Percentiles rank a stretch among this genome's conserved stretches.
Evolutionary conservation across 2,797 vertebrate species (phyloP).

Genomic region (Hipposideros larvatus): DNA sequence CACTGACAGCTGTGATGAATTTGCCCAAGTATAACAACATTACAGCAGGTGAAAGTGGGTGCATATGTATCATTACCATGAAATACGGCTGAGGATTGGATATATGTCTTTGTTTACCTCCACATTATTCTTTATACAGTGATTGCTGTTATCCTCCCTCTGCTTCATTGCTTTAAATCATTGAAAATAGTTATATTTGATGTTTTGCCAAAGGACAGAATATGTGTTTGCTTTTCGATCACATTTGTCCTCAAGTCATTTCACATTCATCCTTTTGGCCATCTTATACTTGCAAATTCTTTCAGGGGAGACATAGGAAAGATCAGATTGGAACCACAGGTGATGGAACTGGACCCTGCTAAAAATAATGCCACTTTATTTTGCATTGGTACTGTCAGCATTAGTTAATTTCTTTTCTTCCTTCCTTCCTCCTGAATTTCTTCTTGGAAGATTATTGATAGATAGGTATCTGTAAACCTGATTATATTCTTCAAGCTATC

Average conservation of each 20-base stretch:
- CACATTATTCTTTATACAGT: not conserved
- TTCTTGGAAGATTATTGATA: not conserved
- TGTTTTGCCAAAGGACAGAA: slow-evolving; percentile 34
- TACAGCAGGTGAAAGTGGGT: not conserved
- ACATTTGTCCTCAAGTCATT: not conserved
- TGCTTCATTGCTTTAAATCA: slow-evolving; percentile 34
- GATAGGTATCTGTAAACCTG: not conserved
- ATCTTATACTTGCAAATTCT: not conserved
- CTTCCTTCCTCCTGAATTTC: not conserved
- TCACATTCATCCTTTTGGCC: not conserved
- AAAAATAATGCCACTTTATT: not conserved
- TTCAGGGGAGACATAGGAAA: not conserved
- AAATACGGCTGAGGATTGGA: not conserved
- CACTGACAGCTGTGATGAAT: not conserved
- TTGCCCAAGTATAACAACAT: not conserved
- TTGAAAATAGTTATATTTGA: slow-evolving; percentile 26
- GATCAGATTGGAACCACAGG: fast-evolving
- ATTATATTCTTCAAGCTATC: slow-evolving; percentile 36
- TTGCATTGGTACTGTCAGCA: fast-evolving
- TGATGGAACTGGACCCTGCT: not conserved
- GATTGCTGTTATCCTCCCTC: not conserved
- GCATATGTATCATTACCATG: not conserved
- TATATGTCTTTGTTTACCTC: not conserved
- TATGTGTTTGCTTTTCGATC: not conserved
- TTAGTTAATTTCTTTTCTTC: not conserved